Percentiles rank a stretch among this genome's conserved stretches.
These are phyloP conservation scores for Denticeps clupeoides DNA, from an alignment of 2,797 vertebrate genomes.

Conservation along the genomic window DNA sequence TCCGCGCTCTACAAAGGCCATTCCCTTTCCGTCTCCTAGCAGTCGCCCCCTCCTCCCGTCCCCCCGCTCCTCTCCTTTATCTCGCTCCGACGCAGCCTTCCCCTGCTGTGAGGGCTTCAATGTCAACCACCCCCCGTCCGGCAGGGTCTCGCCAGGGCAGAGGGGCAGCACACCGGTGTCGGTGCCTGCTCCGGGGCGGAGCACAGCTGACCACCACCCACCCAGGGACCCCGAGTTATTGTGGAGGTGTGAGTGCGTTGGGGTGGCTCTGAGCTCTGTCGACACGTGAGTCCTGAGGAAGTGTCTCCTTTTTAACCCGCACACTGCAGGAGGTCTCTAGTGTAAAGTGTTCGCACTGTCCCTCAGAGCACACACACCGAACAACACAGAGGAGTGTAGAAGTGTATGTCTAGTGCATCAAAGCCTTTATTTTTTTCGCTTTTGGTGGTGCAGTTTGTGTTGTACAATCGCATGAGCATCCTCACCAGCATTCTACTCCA, in stretches of 20 bases:
- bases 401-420: no score
- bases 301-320: background rate
- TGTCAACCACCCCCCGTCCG: background rate
- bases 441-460: no score
- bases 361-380: background rate
- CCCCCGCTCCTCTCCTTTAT: background rate
- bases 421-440: no score
- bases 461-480: no score
- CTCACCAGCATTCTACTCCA: no score
- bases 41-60: background rate
- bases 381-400: background rate
- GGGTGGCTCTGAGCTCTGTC: background rate
- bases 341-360: background rate
- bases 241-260: background rate
- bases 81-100: no score
- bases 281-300: background rate
- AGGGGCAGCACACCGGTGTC: slow-evolving; percentile 3
- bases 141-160: slow-evolving; percentile 1
- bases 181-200: background rate
- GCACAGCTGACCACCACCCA: background rate
- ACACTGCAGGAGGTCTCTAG: background rate
- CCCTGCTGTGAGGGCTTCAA: background rate
- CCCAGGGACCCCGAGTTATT: background rate
- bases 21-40: no score
- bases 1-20: no score